A percentile compares a stretch with the other conserved stretches of the same genome.
These are phyloP conservation scores for Melolontha melolontha DNA, from an alignment of 2,888 invertebrate genomes.

Conservation along the genomic window DNA sequence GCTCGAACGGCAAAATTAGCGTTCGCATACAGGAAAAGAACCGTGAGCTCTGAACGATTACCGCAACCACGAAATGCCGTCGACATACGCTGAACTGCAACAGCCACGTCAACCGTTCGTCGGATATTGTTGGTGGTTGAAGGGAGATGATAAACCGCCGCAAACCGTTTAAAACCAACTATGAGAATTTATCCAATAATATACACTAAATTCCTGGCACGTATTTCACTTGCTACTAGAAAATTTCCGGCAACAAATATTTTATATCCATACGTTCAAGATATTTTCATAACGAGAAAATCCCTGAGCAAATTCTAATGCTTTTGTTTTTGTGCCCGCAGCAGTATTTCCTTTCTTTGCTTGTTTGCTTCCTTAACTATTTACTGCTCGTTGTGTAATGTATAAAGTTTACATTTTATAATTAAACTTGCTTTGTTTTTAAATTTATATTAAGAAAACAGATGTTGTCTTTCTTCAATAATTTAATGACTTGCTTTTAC, in stretches of 20 bases:
- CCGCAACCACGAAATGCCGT: constrained; percentile 8
- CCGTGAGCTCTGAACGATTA: constrained; percentile 14
- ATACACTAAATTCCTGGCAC: constrained; percentile 7
- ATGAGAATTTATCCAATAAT: constrained; percentile 9
- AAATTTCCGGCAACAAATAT: constrained; percentile 20
- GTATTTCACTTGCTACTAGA: neutral
- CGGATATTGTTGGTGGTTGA: neutral
- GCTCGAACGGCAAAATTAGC: constrained; percentile 12
- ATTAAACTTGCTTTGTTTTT: no score
- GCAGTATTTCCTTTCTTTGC: neutral
- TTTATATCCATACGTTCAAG: neutral
- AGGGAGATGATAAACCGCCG: neutral
- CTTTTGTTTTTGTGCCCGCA: constrained; percentile 2
- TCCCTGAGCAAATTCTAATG: neutral
- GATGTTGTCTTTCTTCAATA: no score
- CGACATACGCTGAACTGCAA: neutral
- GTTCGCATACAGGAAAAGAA: constrained; percentile 16
- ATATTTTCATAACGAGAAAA: constrained; percentile 25
- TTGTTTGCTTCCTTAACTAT: neutral
- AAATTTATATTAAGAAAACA: no score
- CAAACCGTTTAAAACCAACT: neutral
- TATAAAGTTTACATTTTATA: no score
- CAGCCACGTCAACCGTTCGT: neutral
- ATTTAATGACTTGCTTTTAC: no score
- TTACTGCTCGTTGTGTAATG: neutral